A percentile compares a stretch with the other conserved stretches of the same genome.
phyloP scores from a whole-genome alignment of 2,113 vertebrate species.

The Ivindomyrus marchei region DNA sequence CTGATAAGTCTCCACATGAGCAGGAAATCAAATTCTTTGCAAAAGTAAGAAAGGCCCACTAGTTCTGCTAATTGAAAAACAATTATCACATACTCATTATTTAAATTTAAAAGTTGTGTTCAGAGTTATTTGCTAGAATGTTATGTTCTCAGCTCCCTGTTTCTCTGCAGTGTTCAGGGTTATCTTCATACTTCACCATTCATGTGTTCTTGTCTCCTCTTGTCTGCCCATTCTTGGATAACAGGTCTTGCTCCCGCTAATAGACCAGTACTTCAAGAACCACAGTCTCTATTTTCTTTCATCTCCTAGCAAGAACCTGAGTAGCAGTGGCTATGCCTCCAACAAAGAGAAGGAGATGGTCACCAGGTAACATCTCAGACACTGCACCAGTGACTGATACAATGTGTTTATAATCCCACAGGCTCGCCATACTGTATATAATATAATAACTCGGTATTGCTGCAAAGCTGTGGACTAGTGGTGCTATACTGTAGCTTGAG shows the following conservation, averaged over 20 bases:
- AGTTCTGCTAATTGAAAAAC: neutral
- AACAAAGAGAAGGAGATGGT: slow-evolving; percentile 99
- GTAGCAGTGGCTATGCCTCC: slow-evolving; percentile 92
- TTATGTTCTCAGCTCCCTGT: neutral
- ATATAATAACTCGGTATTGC: neutral
- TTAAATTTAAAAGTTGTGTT: neutral
- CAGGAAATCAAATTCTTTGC: slow-evolving; percentile 99
- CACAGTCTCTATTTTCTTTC: slow-evolving; percentile 95
- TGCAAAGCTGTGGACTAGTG: neutral
- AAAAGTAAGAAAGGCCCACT: slow-evolving; percentile 69
- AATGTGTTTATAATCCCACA: neutral
- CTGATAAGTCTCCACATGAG: slow-evolving; percentile 87
- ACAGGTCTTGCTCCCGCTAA: slow-evolving; percentile 91
- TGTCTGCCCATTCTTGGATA: slow-evolving; percentile 29
- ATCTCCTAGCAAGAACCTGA: slow-evolving; percentile 84
- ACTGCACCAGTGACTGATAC: neutral
- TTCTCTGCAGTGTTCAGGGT: neutral
- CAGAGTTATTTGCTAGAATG: neutral
- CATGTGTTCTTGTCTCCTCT: neutral
- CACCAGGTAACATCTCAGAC: slow-evolving; percentile 67
- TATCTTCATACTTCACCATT: neutral
- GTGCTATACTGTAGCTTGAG: neutral
- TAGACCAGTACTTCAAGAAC: slow-evolving; percentile 98
- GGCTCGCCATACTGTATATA: neutral
- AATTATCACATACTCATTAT: neutral